Percentiles rank a stretch among this genome's conserved stretches.
These are phyloP conservation scores for Anoncus sp. DNA, from an alignment of 2,888 invertebrate genomes.

Conservation along the genomic window DNA sequence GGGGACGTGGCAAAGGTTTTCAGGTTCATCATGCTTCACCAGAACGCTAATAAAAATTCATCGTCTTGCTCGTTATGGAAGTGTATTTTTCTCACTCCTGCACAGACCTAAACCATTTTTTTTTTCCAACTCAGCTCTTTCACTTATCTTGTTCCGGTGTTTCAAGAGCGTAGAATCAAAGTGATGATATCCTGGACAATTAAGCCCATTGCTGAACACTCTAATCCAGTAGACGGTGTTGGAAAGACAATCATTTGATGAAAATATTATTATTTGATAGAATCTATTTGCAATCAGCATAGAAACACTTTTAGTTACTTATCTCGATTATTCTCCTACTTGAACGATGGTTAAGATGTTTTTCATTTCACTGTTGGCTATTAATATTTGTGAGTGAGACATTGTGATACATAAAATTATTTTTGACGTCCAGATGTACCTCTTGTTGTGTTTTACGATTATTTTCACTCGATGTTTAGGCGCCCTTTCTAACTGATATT, in stretches of 20 bases:
- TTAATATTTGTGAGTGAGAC: too few species aligned
- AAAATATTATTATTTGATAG: too few species aligned
- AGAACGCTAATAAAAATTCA: slow-evolving; percentile 50
- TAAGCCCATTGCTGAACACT: background rate
- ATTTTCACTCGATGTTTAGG: too few species aligned
- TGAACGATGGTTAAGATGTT: too few species aligned
- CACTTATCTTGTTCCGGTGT: slow-evolving; percentile 1
- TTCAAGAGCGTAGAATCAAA: background rate
- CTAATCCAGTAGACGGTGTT: background rate
- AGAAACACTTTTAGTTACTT: too few species aligned
- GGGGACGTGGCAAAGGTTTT: background rate
- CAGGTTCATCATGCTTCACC: background rate
- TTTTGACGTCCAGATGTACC: too few species aligned
- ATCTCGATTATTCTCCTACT: too few species aligned
- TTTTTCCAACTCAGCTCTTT: background rate
- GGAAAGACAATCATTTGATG: background rate
- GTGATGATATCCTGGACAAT: background rate
- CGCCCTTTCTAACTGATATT: too few species aligned
- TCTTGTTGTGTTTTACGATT: too few species aligned
- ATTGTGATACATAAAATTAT: too few species aligned
- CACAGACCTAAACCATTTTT: background rate
- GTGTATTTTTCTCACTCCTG: slow-evolving; percentile 43
- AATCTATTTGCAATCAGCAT: too few species aligned
- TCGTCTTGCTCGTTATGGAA: slow-evolving; percentile 41
- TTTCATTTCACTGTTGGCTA: too few species aligned